Evolutionary conservation across 2,797 vertebrate genomes (phyloP).

Genomic region (Acestrorhynchus altus): DNA sequence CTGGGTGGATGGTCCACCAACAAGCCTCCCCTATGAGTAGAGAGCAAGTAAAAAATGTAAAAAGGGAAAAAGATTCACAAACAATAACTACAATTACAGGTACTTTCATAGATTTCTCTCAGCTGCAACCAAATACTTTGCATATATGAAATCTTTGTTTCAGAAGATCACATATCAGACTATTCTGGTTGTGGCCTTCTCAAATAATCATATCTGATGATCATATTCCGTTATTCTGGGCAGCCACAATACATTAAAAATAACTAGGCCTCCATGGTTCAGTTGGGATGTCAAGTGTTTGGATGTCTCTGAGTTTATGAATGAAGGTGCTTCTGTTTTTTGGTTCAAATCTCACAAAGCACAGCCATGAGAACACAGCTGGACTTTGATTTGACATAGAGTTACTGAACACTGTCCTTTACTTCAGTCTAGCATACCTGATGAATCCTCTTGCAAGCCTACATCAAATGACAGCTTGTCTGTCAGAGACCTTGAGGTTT

Average conservation of each 20-base stretch:
- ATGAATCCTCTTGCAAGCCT: conserved; percentile 91
- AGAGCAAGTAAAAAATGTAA: not conserved
- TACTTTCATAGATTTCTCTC: too few relatives aligned
- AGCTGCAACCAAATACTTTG: not conserved
- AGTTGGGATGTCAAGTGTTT: conserved; percentile 43
- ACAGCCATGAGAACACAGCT: not conserved
- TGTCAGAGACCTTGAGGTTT: conserved; percentile 94
- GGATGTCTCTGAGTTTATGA: conserved; percentile 50
- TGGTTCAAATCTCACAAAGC: conserved; percentile 47
- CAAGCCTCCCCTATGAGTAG: conserved; percentile 88
- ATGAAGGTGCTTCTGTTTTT: conserved; percentile 35
- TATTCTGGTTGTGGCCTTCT: conserved; percentile 27
- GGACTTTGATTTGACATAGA: conserved; percentile 8
- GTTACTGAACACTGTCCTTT: conserved; percentile 5
- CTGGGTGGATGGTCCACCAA: conserved; percentile 99
- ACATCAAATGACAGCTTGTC: conserved; percentile 99
- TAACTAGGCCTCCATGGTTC: conserved; percentile 40
- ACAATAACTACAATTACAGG: conserved; percentile 7
- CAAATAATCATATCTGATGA: conserved; percentile 47
- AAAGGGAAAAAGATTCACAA: not conserved
- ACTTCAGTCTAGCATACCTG: conserved; percentile 70
- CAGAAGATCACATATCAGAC: conserved; percentile 22
- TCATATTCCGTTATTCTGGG: conserved; percentile 39
- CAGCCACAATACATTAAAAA: conserved; percentile 52
- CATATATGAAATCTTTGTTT: conserved; percentile 24